Percentiles rank a stretch among this genome's conserved stretches.
phyloP scores from a whole-genome alignment of 2,113 vertebrate species.

The Thinocorus orbignyianus region DNA sequence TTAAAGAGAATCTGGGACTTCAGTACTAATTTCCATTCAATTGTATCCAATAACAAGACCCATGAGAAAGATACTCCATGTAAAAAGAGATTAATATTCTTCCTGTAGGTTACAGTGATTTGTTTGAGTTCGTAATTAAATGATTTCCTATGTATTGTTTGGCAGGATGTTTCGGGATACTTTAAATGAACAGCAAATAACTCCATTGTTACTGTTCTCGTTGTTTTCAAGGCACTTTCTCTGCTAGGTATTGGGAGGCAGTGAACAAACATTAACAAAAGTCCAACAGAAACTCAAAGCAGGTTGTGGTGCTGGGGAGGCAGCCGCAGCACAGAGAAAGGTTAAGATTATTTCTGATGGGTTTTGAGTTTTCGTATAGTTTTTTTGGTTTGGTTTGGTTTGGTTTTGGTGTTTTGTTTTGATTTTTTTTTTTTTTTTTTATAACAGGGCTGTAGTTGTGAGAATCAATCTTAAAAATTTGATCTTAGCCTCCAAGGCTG shows the following conservation, averaged over 20 bases:
- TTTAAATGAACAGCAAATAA: not conserved
- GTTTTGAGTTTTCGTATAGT: not conserved
- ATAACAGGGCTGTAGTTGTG: not conserved
- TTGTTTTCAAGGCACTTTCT: not conserved
- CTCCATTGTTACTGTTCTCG: not conserved
- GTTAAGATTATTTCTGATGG: not conserved
- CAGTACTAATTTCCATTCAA: not conserved
- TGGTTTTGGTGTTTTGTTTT: too few species aligned
- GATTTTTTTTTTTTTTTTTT: not conserved
- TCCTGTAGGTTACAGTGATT: not conserved
- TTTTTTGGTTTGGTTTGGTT: too few species aligned
- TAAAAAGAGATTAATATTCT: not conserved
- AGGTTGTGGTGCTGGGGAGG: not conserved
- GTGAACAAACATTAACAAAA: not conserved
- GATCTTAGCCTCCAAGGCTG: not conserved
- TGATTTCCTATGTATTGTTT: not conserved
- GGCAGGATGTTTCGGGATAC: not conserved
- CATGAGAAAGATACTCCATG: not conserved
- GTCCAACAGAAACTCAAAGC: not conserved
- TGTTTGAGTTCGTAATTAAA: not conserved
- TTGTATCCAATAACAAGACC: not conserved
- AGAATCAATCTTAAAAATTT: not conserved
- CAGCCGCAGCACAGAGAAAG: not conserved
- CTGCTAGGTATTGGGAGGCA: not conserved
- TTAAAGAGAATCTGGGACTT: not conserved